phyloP scores from a whole-genome alignment of 2,797 vertebrate species.

The Urocyon cinereoargenteus region DNA sequence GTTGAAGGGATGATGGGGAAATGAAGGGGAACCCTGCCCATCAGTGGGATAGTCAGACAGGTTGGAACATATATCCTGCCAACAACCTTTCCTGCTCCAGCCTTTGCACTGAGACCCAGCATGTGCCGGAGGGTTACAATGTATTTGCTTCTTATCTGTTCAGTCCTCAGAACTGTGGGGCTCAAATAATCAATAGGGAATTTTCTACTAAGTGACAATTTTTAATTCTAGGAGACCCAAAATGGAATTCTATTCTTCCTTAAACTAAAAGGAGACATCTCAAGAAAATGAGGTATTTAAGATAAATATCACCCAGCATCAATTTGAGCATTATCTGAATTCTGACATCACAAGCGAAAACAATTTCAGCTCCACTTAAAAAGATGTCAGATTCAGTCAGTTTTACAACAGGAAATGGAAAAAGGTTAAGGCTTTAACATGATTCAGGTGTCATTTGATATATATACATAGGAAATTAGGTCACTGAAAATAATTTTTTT shows the following conservation, averaged over 20 bases:
- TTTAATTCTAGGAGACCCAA: background rate
- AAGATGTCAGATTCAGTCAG: constrained; percentile 77
- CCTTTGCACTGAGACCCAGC: background rate
- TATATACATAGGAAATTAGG: constrained; percentile 88
- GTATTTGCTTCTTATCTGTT: no score
- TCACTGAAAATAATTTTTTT: constrained; percentile 83
- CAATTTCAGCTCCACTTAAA: constrained; percentile 78
- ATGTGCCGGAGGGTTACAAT: fast-evolving
- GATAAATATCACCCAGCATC: constrained; percentile 63
- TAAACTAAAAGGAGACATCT: background rate
- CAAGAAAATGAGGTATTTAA: constrained; percentile 40
- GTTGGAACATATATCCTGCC: fast-evolving
- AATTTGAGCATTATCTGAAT: constrained; percentile 35
- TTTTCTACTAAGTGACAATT: background rate
- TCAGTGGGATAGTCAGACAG: no score
- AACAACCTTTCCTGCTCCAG: background rate
- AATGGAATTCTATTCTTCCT: background rate
- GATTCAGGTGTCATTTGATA: constrained; percentile 86
- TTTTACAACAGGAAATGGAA: constrained; percentile 82
- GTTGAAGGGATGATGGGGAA: fast-evolving
- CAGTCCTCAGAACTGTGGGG: background rate
- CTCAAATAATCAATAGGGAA: background rate
- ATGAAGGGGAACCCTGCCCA: fast-evolving
- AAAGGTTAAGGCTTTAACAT: constrained; percentile 82
- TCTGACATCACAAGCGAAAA: constrained; percentile 72